phyloP scores from a whole-genome alignment of 2,113 vertebrate genomes.

The Datnioides undecimradiatus region DNA sequence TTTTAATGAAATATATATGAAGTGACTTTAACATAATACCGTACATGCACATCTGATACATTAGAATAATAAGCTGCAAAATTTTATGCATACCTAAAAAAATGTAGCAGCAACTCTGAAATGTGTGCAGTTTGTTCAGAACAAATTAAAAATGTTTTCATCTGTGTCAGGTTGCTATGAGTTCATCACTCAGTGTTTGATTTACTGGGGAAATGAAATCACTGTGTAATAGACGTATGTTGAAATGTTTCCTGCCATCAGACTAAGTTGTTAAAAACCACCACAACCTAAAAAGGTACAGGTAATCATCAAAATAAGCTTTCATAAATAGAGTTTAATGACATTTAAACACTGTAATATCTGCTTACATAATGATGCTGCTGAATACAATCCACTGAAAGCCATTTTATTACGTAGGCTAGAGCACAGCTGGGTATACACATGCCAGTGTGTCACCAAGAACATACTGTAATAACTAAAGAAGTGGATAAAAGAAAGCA shows the following conservation, averaged over 20 bases:
- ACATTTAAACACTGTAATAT: neutral
- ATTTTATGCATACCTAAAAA: too few relatives aligned
- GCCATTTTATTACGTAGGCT: constrained; percentile 16
- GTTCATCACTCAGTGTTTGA: neutral
- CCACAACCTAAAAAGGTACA: neutral
- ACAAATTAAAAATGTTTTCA: neutral
- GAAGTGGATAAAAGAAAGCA: constrained; percentile 31
- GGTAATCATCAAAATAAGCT: neutral
- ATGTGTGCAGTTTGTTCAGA: neutral
- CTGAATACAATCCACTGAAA: neutral
- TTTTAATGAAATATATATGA: too few relatives aligned
- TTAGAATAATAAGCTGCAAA: too few relatives aligned
- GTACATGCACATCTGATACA: too few relatives aligned
- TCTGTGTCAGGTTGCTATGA: neutral
- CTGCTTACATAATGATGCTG: constrained; percentile 36
- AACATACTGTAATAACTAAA: constrained; percentile 14
- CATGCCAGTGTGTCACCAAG: constrained; percentile 1
- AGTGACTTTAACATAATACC: too few relatives aligned
- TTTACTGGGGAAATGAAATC: neutral
- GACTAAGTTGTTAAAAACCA: neutral
- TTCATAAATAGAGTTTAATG: neutral
- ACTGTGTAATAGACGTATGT: neutral
- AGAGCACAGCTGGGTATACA: constrained; percentile 22
- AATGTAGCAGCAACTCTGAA: neutral
- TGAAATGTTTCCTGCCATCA: neutral